phyloP scores from a whole-genome alignment of 2,113 vertebrate genomes.

The Zosterops lateralis region DNA sequence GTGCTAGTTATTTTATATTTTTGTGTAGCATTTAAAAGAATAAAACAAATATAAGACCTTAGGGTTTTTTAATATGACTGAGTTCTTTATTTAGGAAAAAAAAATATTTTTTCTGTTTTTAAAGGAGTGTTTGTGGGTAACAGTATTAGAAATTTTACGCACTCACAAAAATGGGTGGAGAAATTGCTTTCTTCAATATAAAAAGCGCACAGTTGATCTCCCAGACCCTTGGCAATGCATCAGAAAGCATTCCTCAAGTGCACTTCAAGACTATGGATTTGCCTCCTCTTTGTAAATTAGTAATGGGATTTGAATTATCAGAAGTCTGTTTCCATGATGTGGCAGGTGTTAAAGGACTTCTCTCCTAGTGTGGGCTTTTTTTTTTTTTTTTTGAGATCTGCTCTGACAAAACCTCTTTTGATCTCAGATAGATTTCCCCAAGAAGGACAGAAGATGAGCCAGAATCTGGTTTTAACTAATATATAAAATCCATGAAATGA shows the following conservation, averaged over 20 bases:
- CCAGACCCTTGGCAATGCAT: not conserved
- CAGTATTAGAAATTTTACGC: not conserved
- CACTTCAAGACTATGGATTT: not conserved
- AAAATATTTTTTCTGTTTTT: not conserved
- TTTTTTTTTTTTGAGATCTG: not conserved
- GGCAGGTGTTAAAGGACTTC: not conserved
- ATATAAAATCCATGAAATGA: not conserved
- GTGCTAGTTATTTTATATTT: not conserved
- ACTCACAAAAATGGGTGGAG: not conserved
- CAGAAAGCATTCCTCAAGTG: not conserved
- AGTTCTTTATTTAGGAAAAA: not conserved
- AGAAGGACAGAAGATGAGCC: not conserved
- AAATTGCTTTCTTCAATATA: not conserved
- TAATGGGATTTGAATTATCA: conserved; percentile 30
- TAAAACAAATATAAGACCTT: not conserved
- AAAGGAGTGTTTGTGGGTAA: not conserved
- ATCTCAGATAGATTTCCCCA: not conserved
- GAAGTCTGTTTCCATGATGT: not conserved
- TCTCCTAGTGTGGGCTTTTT: not conserved
- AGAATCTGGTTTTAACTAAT: not conserved
- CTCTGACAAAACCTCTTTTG: not conserved
- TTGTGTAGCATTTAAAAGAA: not conserved
- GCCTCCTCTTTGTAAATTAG: not conserved
- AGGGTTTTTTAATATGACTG: fast-evolving
- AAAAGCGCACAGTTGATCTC: not conserved